These are phyloP conservation scores for Drosophila watanabei DNA, from an alignment of 1,140 invertebrate genomes.

Conservation along the genomic window DNA sequence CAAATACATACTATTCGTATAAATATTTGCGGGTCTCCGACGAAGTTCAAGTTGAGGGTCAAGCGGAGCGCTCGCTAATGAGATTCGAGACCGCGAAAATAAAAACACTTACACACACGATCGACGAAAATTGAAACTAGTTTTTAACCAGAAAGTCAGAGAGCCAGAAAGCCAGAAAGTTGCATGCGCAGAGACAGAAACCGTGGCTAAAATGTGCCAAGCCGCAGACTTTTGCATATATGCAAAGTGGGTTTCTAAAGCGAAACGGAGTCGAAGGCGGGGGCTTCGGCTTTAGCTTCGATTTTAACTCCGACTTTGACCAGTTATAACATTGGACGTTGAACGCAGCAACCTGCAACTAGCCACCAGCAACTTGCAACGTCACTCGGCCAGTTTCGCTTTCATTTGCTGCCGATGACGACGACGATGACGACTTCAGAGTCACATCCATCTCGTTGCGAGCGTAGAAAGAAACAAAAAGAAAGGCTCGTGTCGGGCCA, in stretches of 20 bases:
- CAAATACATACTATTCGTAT: conserved; percentile 28
- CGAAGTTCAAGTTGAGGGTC: conserved; percentile 79
- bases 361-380: conserved; percentile 54
- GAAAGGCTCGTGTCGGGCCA: conserved; percentile 53
- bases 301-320: conserved; percentile 57
- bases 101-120: conserved; percentile 45
- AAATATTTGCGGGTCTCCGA: conserved; percentile 37
- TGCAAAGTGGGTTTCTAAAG: conserved; percentile 82
- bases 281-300: conserved; percentile 19
- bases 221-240: conserved; percentile 31
- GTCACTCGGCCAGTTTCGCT: conserved; percentile 79
- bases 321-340: conserved; percentile 74
- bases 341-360: conserved; percentile 40
- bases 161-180: conserved; percentile 45
- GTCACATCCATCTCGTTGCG: conserved; percentile 44
- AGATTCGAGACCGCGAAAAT: conserved; percentile 58
- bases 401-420: conserved; percentile 68
- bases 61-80: conserved; percentile 59
- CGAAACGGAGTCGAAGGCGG: conserved; percentile 45
- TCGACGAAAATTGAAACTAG: conserved; percentile 63
- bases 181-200: conserved; percentile 25
- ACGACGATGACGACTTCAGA: conserved; percentile 37
- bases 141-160: conserved; percentile 46
- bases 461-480: conserved; percentile 62
- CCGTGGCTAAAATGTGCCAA: conserved; percentile 63